phyloP scores from a whole-genome alignment of 2,888 invertebrate genomes.

The Morpho helenor region DNA sequence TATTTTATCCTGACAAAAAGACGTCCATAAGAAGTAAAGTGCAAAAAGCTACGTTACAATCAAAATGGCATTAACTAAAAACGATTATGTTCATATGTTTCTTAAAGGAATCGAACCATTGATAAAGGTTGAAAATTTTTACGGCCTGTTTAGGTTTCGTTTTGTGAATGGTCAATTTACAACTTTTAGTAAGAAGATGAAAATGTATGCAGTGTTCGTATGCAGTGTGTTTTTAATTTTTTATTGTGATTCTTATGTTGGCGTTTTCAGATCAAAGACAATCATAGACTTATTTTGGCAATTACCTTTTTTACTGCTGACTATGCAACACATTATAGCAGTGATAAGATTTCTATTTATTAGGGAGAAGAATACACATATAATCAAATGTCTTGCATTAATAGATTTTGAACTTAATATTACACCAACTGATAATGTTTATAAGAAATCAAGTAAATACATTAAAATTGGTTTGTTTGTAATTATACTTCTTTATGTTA shows the following conservation, averaged over 20 bases:
- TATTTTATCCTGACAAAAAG: too few relatives aligned
- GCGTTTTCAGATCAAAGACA: too few relatives aligned
- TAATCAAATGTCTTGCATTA: conserved; percentile 13
- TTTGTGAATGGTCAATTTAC: conserved; percentile 1
- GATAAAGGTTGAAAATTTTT: conserved; percentile 6
- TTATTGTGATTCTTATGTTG: neutral
- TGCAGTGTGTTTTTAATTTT: neutral
- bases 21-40: too few relatives aligned
- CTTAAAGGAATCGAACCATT: neutral
- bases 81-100: neutral
- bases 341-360: conserved; percentile 2
- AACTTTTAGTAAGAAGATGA: conserved; percentile 2
- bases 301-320: too few relatives aligned
- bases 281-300: too few relatives aligned
- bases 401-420: conserved; percentile 21
- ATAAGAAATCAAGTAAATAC: conserved; percentile 9
- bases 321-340: conserved; percentile 12
- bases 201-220: conserved; percentile 1
- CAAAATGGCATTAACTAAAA: too few relatives aligned
- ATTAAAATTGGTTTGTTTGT: conserved; percentile 9
- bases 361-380: conserved; percentile 6
- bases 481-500: neutral
- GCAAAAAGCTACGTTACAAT: too few relatives aligned
- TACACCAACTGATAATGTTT: neutral
- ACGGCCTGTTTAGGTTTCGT: conserved; percentile 12